These are phyloP conservation scores for Meandrusa payeni DNA, from an alignment of 2,888 invertebrate species.

Conservation along the genomic window DNA sequence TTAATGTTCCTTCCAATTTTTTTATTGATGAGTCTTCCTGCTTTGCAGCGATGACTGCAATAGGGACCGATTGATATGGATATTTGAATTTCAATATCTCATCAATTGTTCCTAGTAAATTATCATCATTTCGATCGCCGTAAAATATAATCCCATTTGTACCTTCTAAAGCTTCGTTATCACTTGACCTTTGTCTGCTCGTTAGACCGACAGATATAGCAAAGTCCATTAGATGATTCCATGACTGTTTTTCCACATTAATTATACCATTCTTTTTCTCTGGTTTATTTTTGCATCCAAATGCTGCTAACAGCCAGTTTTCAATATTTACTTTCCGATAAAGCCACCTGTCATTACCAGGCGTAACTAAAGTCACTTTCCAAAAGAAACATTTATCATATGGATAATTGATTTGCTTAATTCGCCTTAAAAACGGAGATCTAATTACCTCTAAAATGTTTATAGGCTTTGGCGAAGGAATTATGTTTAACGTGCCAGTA, in stretches of 20 bases:
- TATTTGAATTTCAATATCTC: conserved; percentile 54
- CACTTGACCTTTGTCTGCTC: conserved; percentile 37
- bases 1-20: conserved; percentile 44
- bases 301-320: conserved; percentile 67
- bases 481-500: conserved; percentile 51
- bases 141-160: conserved; percentile 66
- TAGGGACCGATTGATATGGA: conserved; percentile 63
- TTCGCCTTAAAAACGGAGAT: conserved; percentile 64
- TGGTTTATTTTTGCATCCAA: conserved; percentile 60
- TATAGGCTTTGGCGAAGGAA: conserved; percentile 53
- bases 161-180: conserved; percentile 61
- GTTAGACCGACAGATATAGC: conserved; percentile 65
- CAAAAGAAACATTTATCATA: conserved; percentile 74
- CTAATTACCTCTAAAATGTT: conserved; percentile 71
- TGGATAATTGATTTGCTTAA: conserved; percentile 69
- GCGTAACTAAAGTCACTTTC: conserved; percentile 83
- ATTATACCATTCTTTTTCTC: conserved; percentile 56
- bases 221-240: conserved; percentile 73
- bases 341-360: conserved; percentile 67
- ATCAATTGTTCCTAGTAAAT: conserved; percentile 47
- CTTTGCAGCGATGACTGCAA: conserved; percentile 58
- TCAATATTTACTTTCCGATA: conserved; percentile 65
- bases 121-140: conserved; percentile 48
- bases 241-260: conserved; percentile 63
- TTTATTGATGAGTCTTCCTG: conserved; percentile 35